Evolutionary conservation across 1,140 invertebrate species (phyloP), one percentile per base, ranked within the genome.

Genomic region (Drosophila quadrilineata): DNA sequence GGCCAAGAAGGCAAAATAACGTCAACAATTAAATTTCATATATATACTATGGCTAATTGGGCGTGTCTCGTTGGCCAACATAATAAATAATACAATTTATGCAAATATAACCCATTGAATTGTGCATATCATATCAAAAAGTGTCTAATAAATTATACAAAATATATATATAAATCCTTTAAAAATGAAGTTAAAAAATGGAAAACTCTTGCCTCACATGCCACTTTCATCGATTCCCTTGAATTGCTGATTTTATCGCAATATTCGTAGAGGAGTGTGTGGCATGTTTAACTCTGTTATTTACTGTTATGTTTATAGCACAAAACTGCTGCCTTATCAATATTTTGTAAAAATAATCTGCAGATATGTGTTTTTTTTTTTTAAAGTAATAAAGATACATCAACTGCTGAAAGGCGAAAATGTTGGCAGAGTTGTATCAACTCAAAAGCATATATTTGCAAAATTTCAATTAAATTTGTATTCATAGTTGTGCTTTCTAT

Each of bases 1-100:
- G 40, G 21, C 43, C 12, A 16, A 45, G 63, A 57, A 40, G 38
- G 17, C 26, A 16, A 16, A n/a, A 24, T 29, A 45, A 53, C 65
- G 36, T 59, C 46, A 66, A 68, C 59, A 54, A 38, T 57, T 43
- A 63, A 80, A 50, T 74, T 52, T 59, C 49, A 66, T 46, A 49
- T 54, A 74, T 64, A 74, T 58, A 74, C 71, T 59, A 62, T 53
- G 68, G 54, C 75, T 75, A 79, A 79, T 74, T 74, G 71, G 59
- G 50, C 65, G 70, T 66, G 60, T 63, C 31, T 6, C 45, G 26
- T 24, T 9, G 14, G 35, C 38, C 10, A 5, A 8, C 41, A 35
- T 49, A 43, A 79, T 62, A 74, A 74, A 80, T 66, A 65, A 62
- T 45, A 40, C 38, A 59, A 63, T 75, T 69, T 64, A 68, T 63